Evolutionary conservation across 2,797 vertebrate genomes (phyloP).

Genomic region (Melopsittacus undulatus): DNA sequence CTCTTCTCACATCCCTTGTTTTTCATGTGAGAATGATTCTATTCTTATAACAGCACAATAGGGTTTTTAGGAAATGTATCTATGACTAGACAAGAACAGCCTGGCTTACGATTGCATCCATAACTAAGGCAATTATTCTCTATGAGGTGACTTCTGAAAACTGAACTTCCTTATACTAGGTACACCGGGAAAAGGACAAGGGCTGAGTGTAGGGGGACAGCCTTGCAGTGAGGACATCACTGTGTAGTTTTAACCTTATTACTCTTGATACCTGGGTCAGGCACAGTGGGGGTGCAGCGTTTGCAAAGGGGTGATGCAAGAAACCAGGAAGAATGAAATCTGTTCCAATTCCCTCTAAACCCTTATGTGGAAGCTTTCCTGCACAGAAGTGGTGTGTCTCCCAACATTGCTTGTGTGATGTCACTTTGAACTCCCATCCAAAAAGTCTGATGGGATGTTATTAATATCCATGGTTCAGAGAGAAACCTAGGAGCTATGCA

Average conservation of each 20-base stretch:
- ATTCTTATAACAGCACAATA: not conserved
- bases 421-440: not conserved
- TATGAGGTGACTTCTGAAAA: not conserved
- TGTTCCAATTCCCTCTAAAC: not conserved
- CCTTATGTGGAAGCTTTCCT: not conserved
- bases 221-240: not conserved
- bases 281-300: not conserved
- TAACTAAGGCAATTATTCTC: not conserved
- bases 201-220: not conserved
- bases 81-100: not conserved
- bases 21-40: not conserved
- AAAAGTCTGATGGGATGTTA: not conserved
- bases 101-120: not conserved
- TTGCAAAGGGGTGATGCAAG: not conserved
- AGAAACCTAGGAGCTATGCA: not conserved
- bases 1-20: not conserved
- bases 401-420: not conserved
- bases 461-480: not conserved
- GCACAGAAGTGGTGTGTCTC: not conserved
- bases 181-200: not conserved
- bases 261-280: not conserved
- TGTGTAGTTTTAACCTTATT: not conserved
- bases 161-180: not conserved
- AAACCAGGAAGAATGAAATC: not conserved
- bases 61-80: not conserved